Evolutionary conservation across 2,888 invertebrate genomes (phyloP), one percentile per base, ranked within the genome.

Genomic region (Mimumesa dahlbomi): DNA sequence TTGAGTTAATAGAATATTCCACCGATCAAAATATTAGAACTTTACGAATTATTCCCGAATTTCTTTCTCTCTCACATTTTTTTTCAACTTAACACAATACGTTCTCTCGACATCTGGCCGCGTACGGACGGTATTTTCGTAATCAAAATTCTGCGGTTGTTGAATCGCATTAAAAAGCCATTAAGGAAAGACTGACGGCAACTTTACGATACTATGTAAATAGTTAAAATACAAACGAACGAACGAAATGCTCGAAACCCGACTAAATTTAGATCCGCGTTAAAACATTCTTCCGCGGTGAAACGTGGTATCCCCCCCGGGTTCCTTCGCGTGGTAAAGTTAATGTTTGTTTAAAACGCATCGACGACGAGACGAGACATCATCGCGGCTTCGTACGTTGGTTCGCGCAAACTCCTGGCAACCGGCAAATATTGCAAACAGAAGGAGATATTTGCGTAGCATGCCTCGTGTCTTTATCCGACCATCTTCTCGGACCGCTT

Each of bases 391-490:
- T 22, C 11, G 42, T 48, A 48, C 22, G 22, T 52, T n/a, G n/a
- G 13, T 18, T 13, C 53, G 6, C 48, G 49, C 48, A 46, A 34
- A 54, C 40, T 48, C 18, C 57, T 42, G 56, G 34, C 25, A 25
- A 57, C 31, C 38, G 63, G 52, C 48, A 73, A 73, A 73, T 73
- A 64, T 67, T 34, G 57, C 25, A 63, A 64, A 48, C 63, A 49
- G 52, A 61, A 64, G 52, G 61, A 58, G 58, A 42, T 63, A 59
- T 72, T 72, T 73, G 59, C 63, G n/a, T n/a, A 50, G 38, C 54
- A 14, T n/a, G 13, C 22, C 13, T 7, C 19, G 18, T 25, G n/a
- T 13, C 9, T 36, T 9, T 34, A n/a, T 5, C 14, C 3, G 38
- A 4, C 22, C 42, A 13, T 14, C 21, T 54, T 34, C 19, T 16